Evolutionary conservation across 2,888 invertebrate genomes (phyloP).

Genomic region (Tetramorium bicarinatum): DNA sequence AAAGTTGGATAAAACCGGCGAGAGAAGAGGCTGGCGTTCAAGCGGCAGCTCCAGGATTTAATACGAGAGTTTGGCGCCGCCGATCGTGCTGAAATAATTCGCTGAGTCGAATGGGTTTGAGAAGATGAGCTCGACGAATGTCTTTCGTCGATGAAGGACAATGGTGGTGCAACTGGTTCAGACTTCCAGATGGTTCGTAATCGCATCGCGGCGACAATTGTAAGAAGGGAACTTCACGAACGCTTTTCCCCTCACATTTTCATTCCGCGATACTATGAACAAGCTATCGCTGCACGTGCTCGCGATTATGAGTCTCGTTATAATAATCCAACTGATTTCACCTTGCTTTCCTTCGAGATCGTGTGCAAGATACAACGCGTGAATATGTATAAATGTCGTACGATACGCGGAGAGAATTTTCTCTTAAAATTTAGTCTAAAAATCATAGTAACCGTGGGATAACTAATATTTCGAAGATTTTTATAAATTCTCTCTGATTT

Average conservation of each 20-base stretch:
- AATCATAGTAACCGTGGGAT: too few species aligned
- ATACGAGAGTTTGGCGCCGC: slow-evolving; percentile 5
- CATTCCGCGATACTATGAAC: background rate
- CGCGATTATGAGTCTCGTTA: slow-evolving; percentile 22
- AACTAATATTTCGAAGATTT: too few species aligned
- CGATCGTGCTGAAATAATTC: slow-evolving; percentile 57
- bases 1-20: slow-evolving; percentile 19
- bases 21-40: background rate
- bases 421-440: too few species aligned
- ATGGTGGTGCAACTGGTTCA: background rate
- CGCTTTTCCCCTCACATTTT: background rate
- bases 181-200: background rate
- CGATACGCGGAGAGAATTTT: background rate
- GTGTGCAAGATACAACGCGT: slow-evolving; percentile 1
- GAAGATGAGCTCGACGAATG: slow-evolving; percentile 28
- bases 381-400: slow-evolving; percentile 63
- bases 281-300: background rate
- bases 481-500: too few species aligned
- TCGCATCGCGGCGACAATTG: background rate
- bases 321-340: slow-evolving; percentile 36
- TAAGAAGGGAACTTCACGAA: background rate
- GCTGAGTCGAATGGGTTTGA: slow-evolving; percentile 9
- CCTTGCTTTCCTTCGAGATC: slow-evolving; percentile 28
- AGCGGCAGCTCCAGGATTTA: slow-evolving; percentile 36
- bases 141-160: slow-evolving; percentile 25